phyloP scores from a whole-genome alignment of 2,113 vertebrate genomes.

The Anguilla rostrata region DNA sequence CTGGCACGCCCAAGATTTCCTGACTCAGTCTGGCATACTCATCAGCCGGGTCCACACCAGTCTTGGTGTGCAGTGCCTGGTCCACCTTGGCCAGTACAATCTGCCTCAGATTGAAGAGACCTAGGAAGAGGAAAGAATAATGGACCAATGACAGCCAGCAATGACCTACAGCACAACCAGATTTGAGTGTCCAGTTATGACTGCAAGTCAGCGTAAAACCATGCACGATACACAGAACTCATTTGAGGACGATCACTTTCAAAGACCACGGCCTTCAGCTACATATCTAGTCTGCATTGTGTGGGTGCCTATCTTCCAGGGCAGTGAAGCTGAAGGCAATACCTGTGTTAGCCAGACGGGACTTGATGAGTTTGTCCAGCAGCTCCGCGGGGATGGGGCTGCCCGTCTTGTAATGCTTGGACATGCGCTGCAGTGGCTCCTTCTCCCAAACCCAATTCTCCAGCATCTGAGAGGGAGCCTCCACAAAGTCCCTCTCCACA shows the following conservation, averaged over 20 bases:
- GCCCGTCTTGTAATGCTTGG: constrained; percentile 82
- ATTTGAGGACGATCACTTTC: background rate
- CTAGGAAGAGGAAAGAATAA: constrained; percentile 55
- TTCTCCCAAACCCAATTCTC: constrained; percentile 99
- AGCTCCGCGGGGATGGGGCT: constrained; percentile 78
- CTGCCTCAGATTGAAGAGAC: constrained; percentile 93
- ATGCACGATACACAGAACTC: too few species aligned
- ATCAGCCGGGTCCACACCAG: constrained; percentile 74
- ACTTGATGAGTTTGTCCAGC: constrained; percentile 88
- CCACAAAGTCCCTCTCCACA: constrained; percentile 94
- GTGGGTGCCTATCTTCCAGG: background rate
- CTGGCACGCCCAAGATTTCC: constrained; percentile 85
- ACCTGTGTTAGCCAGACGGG: constrained; percentile 95
- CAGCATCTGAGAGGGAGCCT: constrained; percentile 96
- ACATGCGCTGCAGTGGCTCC: constrained; percentile 90
- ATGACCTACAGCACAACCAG: too few species aligned
- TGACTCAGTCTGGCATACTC: constrained; percentile 81
- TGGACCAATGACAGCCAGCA: background rate
- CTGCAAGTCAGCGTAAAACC: too few species aligned
- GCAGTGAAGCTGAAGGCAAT: background rate
- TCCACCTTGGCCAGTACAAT: constrained; percentile 94
- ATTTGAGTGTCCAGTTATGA: too few species aligned
- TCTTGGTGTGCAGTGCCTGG: constrained; percentile 86
- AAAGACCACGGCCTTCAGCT: background rate
- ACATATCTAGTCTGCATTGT: too few species aligned